Conservation (phyloP, 1,140 invertebrate genomes). For the Dendroctonus valens region DNA sequence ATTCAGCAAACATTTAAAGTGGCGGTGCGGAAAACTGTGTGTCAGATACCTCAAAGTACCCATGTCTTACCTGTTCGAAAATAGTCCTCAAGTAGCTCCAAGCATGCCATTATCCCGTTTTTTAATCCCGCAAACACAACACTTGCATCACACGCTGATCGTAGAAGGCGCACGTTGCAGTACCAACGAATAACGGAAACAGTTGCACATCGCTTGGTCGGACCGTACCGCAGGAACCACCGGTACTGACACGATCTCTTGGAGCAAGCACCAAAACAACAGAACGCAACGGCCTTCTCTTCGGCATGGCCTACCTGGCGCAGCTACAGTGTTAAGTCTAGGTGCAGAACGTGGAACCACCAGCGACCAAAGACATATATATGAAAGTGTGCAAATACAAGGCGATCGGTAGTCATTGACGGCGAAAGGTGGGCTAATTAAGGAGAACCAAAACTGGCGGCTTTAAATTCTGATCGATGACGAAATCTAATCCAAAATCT, state of each 20-base stretch:
- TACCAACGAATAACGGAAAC: constrained; percentile 15
- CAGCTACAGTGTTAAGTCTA: constrained; percentile 24
- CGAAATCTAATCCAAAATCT: too few relatives aligned
- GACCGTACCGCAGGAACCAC: constrained; percentile 22
- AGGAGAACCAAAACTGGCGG: too few relatives aligned
- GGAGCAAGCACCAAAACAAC: constrained; percentile 13
- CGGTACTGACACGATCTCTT: constrained; percentile 15
- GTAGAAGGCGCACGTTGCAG: constrained; percentile 9
- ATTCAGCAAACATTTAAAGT: too few relatives aligned
- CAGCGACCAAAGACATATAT: constrained; percentile 15
- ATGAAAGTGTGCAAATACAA: constrained; percentile 28
- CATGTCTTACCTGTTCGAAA: constrained; percentile 13
- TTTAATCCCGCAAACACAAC: constrained; percentile 4
- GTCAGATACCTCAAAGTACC: too few relatives aligned
- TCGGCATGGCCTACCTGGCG: constrained; percentile 9
- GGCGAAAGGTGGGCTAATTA: constrained; percentile 22
- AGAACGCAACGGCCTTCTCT: constrained; percentile 25
- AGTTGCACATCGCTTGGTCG: constrained; percentile 26
- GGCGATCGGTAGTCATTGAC: constrained; percentile 22
- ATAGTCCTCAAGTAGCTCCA: constrained; percentile 10
- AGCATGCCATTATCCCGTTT: constrained; percentile 23
- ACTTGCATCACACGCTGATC: constrained; percentile 10
- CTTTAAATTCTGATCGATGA: too few relatives aligned
- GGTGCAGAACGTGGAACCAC: constrained; percentile 27
- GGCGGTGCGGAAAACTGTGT: too few relatives aligned